These are phyloP conservation scores for Clunio marinus DNA, from an alignment of 2,888 invertebrate species.

Conservation along the genomic window DNA sequence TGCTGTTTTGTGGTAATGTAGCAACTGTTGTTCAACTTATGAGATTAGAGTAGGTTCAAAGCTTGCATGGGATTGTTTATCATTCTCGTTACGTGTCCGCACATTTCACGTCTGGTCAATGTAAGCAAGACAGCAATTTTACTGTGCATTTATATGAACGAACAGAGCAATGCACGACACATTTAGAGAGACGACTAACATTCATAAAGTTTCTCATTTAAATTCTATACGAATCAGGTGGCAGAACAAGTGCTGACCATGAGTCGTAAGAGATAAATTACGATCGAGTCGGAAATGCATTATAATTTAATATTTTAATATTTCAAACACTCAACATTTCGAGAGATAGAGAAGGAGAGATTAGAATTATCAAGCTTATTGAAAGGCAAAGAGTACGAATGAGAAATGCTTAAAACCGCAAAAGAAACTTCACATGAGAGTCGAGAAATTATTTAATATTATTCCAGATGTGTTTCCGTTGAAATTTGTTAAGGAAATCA, in stretches of 20 bases:
- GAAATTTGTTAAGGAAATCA: constrained; percentile 10
- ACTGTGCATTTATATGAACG: neutral
- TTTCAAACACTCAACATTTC: too few relatives aligned
- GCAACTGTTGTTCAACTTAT: too few relatives aligned
- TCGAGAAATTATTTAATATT: neutral
- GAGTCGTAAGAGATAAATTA: neutral
- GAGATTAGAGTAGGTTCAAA: too few relatives aligned
- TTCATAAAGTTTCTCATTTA: neutral
- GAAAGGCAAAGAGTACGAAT: too few relatives aligned
- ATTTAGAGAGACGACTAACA: neutral
- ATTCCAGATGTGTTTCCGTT: neutral
- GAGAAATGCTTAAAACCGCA: too few relatives aligned
- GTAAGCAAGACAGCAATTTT: too few relatives aligned
- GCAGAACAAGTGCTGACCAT: neutral
- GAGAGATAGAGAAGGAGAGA: too few relatives aligned
- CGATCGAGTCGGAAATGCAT: neutral
- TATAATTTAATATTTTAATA: too few relatives aligned
- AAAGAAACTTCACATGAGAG: too few relatives aligned
- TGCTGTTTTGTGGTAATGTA: too few relatives aligned
- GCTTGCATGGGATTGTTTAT: neutral
- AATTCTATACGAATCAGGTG: neutral
- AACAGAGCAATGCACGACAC: neutral
- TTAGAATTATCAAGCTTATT: too few relatives aligned
- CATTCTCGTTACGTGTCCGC: neutral
- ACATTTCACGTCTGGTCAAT: neutral